phyloP scores from a whole-genome alignment of 2,797 vertebrate genomes.

The Coreius guichenoti region DNA sequence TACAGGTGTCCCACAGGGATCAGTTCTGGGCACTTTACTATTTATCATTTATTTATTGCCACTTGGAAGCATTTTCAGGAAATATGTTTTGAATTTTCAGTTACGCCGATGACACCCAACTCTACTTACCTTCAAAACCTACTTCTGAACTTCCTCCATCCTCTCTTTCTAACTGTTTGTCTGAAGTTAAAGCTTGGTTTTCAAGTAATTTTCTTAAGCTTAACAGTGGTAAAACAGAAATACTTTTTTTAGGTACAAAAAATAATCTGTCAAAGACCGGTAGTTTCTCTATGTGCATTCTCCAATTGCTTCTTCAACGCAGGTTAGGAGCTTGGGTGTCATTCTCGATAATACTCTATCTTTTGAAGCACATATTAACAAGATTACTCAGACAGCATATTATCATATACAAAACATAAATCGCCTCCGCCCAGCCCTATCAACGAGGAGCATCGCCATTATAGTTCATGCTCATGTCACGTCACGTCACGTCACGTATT shows the following conservation, averaged over 20 bases:
- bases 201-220: background rate
- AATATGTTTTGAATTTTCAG: too few species aligned
- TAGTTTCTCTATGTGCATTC: background rate
- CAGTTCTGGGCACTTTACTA: too few species aligned
- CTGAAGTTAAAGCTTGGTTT: background rate
- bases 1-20: too few species aligned
- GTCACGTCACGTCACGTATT: too few species aligned
- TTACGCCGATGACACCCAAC: too few species aligned
- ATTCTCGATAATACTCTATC: too few species aligned
- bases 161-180: background rate
- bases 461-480: background rate
- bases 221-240: background rate
- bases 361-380: background rate
- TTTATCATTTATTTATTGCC: too few species aligned
- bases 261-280: background rate
- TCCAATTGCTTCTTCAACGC: background rate
- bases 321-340: background rate
- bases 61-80: too few species aligned
- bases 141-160: too few species aligned
- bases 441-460: background rate
- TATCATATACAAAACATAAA: background rate
- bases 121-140: too few species aligned
- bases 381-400: background rate
- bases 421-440: background rate
- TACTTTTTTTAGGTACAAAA: too few species aligned